Evolutionary conservation across 2,888 invertebrate genomes (phyloP).

Genomic region (Dicyrtoma fusca): DNA sequence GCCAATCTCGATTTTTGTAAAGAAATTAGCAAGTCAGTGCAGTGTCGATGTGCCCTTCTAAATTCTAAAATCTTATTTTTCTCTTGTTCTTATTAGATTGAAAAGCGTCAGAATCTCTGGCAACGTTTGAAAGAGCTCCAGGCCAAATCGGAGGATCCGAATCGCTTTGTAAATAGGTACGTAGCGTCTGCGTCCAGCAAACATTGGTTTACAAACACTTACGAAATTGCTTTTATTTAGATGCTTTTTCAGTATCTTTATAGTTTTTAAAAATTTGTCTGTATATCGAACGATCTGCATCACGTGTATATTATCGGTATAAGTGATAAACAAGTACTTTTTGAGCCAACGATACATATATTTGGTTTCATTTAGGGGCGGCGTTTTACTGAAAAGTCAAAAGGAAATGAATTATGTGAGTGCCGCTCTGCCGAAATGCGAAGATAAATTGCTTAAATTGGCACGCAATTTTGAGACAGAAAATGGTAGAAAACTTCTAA

Average conservation of each 20-base stretch:
- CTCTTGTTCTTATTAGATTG: conserved; percentile 10
- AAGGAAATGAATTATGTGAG: conserved; percentile 28
- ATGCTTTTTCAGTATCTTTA: not conserved
- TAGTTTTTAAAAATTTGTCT: not conserved
- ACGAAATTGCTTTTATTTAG: too few relatives aligned
- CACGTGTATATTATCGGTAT: too few relatives aligned
- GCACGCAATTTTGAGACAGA: conserved; percentile 22
- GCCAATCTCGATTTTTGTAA: too few relatives aligned
- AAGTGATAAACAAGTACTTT: too few relatives aligned
- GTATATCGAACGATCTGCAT: too few relatives aligned
- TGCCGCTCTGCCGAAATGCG: conserved; percentile 15
- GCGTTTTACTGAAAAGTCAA: conserved; percentile 20
- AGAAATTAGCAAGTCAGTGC: too few relatives aligned
- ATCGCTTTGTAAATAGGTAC: conserved; percentile 22
- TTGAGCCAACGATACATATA: not conserved
- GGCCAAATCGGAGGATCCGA: conserved; percentile 16
- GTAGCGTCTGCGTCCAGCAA: too few relatives aligned
- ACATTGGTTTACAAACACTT: too few relatives aligned
- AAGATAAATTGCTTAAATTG: conserved; percentile 7
- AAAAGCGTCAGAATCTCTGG: conserved; percentile 19
- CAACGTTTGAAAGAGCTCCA: conserved; percentile 22
- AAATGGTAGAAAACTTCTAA: conserved; percentile 16
- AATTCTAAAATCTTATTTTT: too few relatives aligned
- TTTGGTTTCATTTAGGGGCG: conserved; percentile 12
- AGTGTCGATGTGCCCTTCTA: too few relatives aligned